A percentile compares a stretch with the other conserved stretches of the same genome.
Conservation (phyloP, 2,113 vertebrate genomes). For the Columba livia region DNA sequence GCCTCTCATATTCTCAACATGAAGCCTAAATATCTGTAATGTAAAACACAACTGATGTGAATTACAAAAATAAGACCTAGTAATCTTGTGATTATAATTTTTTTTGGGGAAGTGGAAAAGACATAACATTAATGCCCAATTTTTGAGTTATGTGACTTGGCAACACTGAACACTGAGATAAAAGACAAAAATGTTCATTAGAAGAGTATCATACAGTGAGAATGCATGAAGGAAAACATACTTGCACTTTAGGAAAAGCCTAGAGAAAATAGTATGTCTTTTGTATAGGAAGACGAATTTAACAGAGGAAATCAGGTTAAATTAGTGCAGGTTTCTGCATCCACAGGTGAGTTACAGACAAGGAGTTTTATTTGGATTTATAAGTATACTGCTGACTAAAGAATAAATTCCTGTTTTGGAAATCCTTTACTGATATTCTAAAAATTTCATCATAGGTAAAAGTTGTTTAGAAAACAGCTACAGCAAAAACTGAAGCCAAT, state of each 20-base stretch:
- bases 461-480: background rate
- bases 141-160: background rate
- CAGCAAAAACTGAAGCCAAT: background rate
- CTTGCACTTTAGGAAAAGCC: background rate
- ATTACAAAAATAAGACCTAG: background rate
- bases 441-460: background rate
- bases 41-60: background rate
- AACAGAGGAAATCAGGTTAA: background rate
- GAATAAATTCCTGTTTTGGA: background rate
- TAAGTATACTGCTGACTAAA: background rate
- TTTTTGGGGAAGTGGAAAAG: background rate
- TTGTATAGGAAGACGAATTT: background rate
- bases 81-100: background rate
- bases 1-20: background rate
- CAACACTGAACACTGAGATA: background rate
- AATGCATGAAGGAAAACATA: background rate
- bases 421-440: background rate
- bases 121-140: background rate
- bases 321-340: background rate
- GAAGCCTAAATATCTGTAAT: background rate
- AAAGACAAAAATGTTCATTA: background rate
- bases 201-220: background rate
- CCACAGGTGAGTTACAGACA: background rate
- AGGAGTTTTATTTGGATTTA: background rate
- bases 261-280: background rate